These are phyloP conservation scores for Pristis pectinata DNA, from an alignment of 2,797 vertebrate genomes.

Conservation along the genomic window DNA sequence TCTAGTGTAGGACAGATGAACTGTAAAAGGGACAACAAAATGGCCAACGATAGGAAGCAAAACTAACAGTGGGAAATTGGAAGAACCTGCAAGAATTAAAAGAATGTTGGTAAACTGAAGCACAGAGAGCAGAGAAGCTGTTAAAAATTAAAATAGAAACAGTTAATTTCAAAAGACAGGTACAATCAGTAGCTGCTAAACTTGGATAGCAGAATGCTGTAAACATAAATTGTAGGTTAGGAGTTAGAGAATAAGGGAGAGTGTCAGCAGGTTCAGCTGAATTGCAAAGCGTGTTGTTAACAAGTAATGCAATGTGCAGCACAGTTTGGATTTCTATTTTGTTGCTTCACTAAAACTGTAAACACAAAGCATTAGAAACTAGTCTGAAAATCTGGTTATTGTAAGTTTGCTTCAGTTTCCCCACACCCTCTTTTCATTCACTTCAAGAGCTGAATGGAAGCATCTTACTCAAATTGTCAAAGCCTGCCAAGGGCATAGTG, in stretches of 20 bases:
- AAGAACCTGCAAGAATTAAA: conserved; percentile 30
- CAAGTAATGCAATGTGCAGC: background rate
- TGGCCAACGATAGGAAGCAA: background rate
- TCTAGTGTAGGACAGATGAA: background rate
- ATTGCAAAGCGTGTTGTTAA: conserved; percentile 19
- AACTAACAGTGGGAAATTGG: background rate
- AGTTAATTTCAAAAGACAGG: conserved; percentile 20
- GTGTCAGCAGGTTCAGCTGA: background rate
- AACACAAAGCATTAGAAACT: background rate
- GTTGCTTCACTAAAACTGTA: background rate
- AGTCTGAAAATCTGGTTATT: background rate
- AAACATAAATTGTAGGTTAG: conserved; percentile 27
- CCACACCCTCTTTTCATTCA: background rate
- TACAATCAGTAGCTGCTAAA: conserved; percentile 3
- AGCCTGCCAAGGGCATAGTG: background rate
- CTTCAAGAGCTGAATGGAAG: background rate
- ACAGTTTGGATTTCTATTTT: background rate
- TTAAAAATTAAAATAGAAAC: background rate
- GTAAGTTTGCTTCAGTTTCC: background rate
- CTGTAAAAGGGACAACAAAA: background rate
- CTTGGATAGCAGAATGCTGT: conserved; percentile 1
- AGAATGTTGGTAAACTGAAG: background rate
- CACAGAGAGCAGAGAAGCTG: conserved; percentile 21
- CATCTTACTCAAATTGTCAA: background rate
- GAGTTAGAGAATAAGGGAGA: background rate